These are phyloP conservation scores for Uria aalge DNA, from an alignment of 2,113 vertebrate genomes.

Conservation along the genomic window DNA sequence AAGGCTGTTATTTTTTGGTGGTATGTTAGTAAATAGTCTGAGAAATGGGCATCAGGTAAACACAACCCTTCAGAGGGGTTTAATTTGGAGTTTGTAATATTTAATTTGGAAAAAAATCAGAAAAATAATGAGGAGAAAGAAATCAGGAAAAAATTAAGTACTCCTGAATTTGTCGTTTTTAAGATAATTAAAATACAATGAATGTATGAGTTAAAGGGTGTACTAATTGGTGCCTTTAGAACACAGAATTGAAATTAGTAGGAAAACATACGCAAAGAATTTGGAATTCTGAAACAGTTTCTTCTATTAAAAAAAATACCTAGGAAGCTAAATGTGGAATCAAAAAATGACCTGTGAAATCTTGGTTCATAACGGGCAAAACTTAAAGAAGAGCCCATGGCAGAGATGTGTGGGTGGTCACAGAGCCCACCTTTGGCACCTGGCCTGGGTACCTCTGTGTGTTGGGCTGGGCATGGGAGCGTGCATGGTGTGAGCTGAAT, in stretches of 20 bases:
- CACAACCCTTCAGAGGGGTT: neutral
- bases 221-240: neutral
- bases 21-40: neutral
- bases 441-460: accelerated
- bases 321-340: neutral
- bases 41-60: neutral
- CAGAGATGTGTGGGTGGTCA: neutral
- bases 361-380: neutral
- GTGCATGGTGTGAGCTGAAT: accelerated
- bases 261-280: neutral
- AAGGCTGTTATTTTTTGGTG: neutral
- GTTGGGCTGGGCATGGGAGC: neutral
- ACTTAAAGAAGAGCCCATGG: neutral
- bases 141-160: neutral
- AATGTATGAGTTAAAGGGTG: neutral
- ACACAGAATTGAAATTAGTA: neutral
- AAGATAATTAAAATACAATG: neutral
- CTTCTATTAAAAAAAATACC: neutral
- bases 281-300: neutral
- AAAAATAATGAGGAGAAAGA: neutral
- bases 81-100: neutral
- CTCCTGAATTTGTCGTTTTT: neutral
- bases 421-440: neutral
- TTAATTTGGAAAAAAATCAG: neutral
- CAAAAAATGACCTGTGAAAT: neutral